phyloP scores from a whole-genome alignment of 1,140 invertebrate species.

The Odontomachus brunneus region DNA sequence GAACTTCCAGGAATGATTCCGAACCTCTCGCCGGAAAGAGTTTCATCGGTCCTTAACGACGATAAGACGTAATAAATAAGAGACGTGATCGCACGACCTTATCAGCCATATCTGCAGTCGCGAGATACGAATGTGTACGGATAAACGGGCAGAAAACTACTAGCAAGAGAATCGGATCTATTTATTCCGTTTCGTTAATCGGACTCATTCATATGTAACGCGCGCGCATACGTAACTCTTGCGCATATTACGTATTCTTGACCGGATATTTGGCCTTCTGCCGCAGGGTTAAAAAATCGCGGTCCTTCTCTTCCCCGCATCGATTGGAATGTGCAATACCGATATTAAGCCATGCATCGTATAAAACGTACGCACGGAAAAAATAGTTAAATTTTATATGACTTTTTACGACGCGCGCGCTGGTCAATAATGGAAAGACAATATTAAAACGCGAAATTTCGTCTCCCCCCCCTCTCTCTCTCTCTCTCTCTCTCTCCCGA shows the following conservation, averaged over 20 bases:
- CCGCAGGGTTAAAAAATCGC: conserved; percentile 28
- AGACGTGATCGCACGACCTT: not conserved
- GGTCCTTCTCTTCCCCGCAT: conserved; percentile 20
- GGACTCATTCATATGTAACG: conserved; percentile 9
- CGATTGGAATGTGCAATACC: conserved; percentile 63
- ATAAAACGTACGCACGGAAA: conserved; percentile 49
- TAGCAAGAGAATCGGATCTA: not conserved
- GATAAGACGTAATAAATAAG: not conserved
- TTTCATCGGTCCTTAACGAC: no score
- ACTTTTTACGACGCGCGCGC: conserved; percentile 46
- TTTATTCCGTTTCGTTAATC: conserved; percentile 20
- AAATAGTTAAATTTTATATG: conserved; percentile 59
- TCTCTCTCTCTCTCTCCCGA: not conserved
- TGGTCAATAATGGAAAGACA: conserved; percentile 40
- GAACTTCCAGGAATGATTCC: not conserved
- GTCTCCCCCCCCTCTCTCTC: not conserved
- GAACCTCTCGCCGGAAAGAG: not conserved
- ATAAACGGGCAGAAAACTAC: not conserved
- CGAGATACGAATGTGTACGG: not conserved
- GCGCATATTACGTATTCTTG: conserved; percentile 44
- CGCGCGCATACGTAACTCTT: conserved; percentile 12
- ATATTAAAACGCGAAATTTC: conserved; percentile 64
- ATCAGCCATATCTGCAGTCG: not conserved
- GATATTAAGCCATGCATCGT: conserved; percentile 55
- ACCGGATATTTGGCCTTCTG: conserved; percentile 37